Evolutionary conservation across 1,140 invertebrate genomes (phyloP).

Genomic region (Leptopilina boulardi): DNA sequence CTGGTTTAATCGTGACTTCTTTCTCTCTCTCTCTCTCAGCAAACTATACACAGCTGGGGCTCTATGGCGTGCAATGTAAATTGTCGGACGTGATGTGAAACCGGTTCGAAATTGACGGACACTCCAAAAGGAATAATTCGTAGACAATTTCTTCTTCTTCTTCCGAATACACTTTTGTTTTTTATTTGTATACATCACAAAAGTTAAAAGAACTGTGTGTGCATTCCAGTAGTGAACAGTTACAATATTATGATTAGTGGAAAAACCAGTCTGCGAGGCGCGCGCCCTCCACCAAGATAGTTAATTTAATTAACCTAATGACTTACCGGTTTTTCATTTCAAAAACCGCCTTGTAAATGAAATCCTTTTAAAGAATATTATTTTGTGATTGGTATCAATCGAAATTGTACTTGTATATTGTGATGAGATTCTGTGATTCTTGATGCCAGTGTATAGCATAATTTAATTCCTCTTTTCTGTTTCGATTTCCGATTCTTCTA

Average conservation of each 20-base stretch:
- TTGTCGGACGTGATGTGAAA: conserved; percentile 39
- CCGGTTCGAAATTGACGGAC: conserved; percentile 43
- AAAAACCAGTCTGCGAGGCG: neutral
- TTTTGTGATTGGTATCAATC: neutral
- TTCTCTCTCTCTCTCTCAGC: no score
- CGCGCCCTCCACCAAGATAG: neutral
- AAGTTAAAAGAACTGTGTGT: neutral
- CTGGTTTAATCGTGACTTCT: conserved; percentile 28
- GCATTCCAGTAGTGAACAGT: neutral
- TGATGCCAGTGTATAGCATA: neutral
- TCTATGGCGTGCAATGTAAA: conserved; percentile 40
- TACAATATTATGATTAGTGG: conserved; percentile 24
- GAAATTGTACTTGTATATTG: neutral
- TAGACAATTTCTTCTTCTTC: conserved; percentile 24
- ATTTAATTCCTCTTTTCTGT: conserved; percentile 28
- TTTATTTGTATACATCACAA: neutral
- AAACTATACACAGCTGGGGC: conserved; percentile 11
- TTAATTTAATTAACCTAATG: conserved; percentile 31
- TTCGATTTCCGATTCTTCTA: conserved; percentile 35
- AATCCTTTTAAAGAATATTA: neutral
- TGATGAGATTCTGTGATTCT: conserved; percentile 6
- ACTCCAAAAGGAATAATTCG: conserved; percentile 35
- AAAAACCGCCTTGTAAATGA: neutral
- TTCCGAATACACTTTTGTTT: conserved; percentile 20
- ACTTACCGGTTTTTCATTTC: neutral